Conservation (phyloP, 2,888 invertebrate species). For the Pyrochroa serraticornis region DNA sequence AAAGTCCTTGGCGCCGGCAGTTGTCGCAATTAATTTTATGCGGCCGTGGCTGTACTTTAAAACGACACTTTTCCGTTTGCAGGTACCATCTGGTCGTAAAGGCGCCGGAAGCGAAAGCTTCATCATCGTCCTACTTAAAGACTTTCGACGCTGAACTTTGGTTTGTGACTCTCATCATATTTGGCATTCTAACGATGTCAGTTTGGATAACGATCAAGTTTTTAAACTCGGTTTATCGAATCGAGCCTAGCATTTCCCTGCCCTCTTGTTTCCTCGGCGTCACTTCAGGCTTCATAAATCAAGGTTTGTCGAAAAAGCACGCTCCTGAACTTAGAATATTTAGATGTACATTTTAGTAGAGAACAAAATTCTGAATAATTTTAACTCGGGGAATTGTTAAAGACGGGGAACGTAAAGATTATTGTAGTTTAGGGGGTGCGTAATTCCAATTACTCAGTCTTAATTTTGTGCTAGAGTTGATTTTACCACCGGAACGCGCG, state of each 20-base stretch:
- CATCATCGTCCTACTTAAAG: conserved; percentile 47
- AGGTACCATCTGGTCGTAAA: conserved; percentile 53
- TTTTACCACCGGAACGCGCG: no score
- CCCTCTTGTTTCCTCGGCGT: conserved; percentile 48
- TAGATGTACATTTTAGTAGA: neutral
- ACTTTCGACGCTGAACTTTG: conserved; percentile 47
- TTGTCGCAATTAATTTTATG: no score
- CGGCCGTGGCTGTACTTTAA: neutral
- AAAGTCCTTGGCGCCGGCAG: no score
- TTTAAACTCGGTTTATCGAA: conserved; percentile 33
- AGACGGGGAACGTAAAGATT: neutral
- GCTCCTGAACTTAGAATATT: neutral
- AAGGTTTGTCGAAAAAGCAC: conserved; percentile 43
- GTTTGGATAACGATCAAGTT: conserved; percentile 47
- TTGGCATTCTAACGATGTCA: conserved; percentile 41
- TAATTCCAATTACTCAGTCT: no score
- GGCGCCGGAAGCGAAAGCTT: conserved; percentile 44
- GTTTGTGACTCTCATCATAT: conserved; percentile 40
- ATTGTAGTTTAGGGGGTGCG: no score
- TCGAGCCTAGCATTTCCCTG: conserved; percentile 42
- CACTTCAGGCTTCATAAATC: conserved; percentile 51
- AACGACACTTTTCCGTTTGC: conserved; percentile 9
- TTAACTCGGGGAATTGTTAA: neutral
- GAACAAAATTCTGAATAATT: neutral
- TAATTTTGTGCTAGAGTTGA: no score